Base-by-base conservation (phyloP, 2,113 vertebrate genomes). In the Entomyzon cyanotis region DNA sequence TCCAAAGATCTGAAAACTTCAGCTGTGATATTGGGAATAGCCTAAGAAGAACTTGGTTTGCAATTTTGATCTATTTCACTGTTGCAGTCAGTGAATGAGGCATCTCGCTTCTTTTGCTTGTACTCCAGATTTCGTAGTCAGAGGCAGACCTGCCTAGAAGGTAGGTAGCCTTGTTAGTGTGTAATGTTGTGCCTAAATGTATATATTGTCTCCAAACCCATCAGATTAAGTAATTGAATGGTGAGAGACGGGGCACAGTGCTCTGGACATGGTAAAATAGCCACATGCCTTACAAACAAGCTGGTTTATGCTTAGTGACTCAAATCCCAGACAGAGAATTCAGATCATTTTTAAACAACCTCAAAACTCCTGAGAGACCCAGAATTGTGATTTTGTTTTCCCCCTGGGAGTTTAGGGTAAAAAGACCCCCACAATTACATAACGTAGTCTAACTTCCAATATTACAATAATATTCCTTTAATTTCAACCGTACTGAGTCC, bases 31-130 rank as follows among this genome's bases (percentile, higher is more conserved):
- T 11, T 49, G 13, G 12, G 24, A 2, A 23, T 30, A 50, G 19
- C 33, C 17, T 56, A 27, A 20, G 37, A 64, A 84, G 37, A 63
- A 82, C 53, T 17, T 58, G 4, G 9, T 30, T 70, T 35, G 49
- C 22, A 75, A 49, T 52, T 79, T 83, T 83, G 7, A 35, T 42
- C 25, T 17, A 24, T 76, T 86, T 85, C n/a, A 59, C 10, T 60
- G 28, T 12, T 11, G 2, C 12, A 71, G 10, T 27, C 25, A 62
- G 74, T 65, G 65, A 55, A 41, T 46, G 12, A 58, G 6, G 6
- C 4, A 37, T 28, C 20, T 81, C 0, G 0, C 15, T 84, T 47
- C 28, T 46, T 86, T 37, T 63, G 1, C 31, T 68, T 63, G 19
- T 15, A 35, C 6, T 59, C 9, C 27, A 28, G 47, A 10, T 10